Evolutionary conservation across 2,888 invertebrate genomes (phyloP), one percentile per base, ranked within the genome.

Genomic region (Parthenolecanium corni): DNA sequence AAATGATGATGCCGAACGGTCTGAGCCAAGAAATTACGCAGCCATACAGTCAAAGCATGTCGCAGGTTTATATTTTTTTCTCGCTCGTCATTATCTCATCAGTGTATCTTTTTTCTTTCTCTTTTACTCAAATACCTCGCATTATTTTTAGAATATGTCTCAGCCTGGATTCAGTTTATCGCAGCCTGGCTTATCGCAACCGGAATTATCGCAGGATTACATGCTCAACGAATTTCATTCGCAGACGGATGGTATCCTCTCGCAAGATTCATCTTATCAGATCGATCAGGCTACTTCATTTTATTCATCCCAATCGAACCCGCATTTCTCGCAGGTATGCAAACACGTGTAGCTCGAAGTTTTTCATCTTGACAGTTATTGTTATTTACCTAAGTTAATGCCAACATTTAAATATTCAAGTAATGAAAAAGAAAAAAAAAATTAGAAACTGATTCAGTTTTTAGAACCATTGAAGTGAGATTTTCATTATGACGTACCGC

Each of bases 211-310:
- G 68, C 85, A 89, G 78, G 90, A 91, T 75, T 83, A 85, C 73
- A 82, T 87, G 74, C 83, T 85, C 58, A 81, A 81, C 40, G 90
- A 90, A 74, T 87, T 87, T 74, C 88, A 88, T 72, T 93, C 93
- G 57, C 94, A 95, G 78, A 89, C 92, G 78, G 95, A 95, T 74
- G 92, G 90, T 63, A 81, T 95, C 71, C 78, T 95, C 70, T 95
- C 94, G 54, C 95, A 95, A 78, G 94, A 91, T 75, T 88, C 88
- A 51, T 85, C 85, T 68, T 89, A 87, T 76, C 87, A 88, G 76
- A 87, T 79, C 47, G 78, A 71, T 40, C 67, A 70, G 52, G 69
- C 70, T 40, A 65, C 68, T 3, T 69, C 68, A 16, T 70, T 68
- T 51, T 68, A 67, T 63, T 61, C 51, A 38, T 65, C 67, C 31